Conservation (phyloP, 1,140 invertebrate species). For the Lasaia peninsularis region DNA sequence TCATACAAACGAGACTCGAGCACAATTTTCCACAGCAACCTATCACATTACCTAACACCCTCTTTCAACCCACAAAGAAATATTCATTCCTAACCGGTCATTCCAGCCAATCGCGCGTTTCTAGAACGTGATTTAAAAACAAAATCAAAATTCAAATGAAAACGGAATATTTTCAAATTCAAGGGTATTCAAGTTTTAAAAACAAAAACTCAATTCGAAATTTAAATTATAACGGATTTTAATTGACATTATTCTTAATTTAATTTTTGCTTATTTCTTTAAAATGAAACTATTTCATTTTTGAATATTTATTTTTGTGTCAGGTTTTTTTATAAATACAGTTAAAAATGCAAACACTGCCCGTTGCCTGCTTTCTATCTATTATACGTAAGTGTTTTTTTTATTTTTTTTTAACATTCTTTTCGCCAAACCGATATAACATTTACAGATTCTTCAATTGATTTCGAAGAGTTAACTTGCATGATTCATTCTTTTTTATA, state of each 20-base stretch:
- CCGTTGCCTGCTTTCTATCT: background rate
- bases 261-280: background rate
- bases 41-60: conserved; percentile 8
- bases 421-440: too few species aligned
- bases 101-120: background rate
- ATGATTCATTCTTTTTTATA: too few species aligned
- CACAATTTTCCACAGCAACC: background rate
- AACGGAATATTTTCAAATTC: background rate
- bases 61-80: background rate
- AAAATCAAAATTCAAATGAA: background rate
- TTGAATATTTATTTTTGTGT: background rate
- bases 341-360: background rate
- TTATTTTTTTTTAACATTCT: too few species aligned
- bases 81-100: background rate
- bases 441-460: too few species aligned
- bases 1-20: background rate
- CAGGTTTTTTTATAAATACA: background rate
- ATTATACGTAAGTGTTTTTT: conserved; percentile 2
- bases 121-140: background rate
- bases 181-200: background rate
- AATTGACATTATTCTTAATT: background rate
- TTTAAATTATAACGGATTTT: background rate
- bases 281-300: background rate
- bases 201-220: background rate
- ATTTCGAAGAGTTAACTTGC: too few species aligned